Conservation (phyloP, 2,797 vertebrate species). For the Rhinatrema bivittatum region DNA sequence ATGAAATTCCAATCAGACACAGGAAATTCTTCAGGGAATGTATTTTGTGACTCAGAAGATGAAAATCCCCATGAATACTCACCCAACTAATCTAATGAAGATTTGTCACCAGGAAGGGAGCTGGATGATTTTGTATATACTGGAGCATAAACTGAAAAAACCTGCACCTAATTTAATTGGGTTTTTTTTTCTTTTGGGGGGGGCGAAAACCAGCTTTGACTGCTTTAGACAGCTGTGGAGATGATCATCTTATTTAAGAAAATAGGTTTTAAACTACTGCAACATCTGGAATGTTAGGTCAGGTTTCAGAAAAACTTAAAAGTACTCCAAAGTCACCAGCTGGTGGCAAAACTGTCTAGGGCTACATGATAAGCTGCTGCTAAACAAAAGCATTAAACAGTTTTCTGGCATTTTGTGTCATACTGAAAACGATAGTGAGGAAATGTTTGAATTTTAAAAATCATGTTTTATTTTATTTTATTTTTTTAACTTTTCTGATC, state of each 20-base stretch:
- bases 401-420: no score
- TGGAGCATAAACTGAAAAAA: constrained; percentile 42
- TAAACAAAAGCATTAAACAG: no score
- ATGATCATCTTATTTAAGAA: constrained; percentile 5
- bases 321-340: constrained; percentile 2
- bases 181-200: background rate
- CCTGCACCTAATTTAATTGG: background rate
- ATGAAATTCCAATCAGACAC: constrained; percentile 60
- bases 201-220: background rate
- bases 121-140: constrained; percentile 48
- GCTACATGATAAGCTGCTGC: no score
- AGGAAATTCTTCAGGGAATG: constrained; percentile 67
- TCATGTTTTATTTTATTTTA: no score
- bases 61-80: constrained; percentile 64
- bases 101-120: constrained; percentile 45
- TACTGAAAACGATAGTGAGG: no score
- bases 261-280: background rate
- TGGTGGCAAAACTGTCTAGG: constrained; percentile 14
- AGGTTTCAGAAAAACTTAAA: constrained; percentile 7
- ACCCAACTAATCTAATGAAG: constrained; percentile 62
- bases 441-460: no score
- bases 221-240: constrained; percentile 9
- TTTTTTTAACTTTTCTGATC: no score
- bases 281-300: constrained; percentile 14
- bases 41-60: constrained; percentile 73